These are phyloP conservation scores for Neoascia interrupta DNA, from an alignment of 2,888 invertebrate genomes.

Conservation along the genomic window DNA sequence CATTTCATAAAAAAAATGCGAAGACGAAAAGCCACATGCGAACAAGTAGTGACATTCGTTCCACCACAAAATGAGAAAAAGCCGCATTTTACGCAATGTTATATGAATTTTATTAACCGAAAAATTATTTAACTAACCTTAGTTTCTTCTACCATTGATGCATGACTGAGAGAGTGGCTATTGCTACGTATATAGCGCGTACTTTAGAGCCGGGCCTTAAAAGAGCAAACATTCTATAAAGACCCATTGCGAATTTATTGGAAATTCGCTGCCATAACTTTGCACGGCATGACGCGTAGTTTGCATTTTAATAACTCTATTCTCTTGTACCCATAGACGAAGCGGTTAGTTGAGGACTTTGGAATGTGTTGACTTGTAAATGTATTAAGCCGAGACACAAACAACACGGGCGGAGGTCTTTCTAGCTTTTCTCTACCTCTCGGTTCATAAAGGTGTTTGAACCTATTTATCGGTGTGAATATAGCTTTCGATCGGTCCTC, in stretches of 20 bases:
- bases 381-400: slow-evolving; percentile 18
- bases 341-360: slow-evolving; percentile 35
- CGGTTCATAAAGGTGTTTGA: slow-evolving; percentile 39
- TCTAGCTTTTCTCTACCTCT: background rate
- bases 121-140: slow-evolving; percentile 23
- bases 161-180: slow-evolving; percentile 1
- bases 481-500: slow-evolving; percentile 17
- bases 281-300: slow-evolving; percentile 4
- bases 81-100: too few species aligned
- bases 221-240: background rate
- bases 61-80: background rate
- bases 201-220: background rate
- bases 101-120: slow-evolving; percentile 34
- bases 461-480: slow-evolving; percentile 24
- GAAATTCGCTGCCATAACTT: slow-evolving; percentile 46
- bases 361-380: slow-evolving; percentile 46
- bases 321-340: background rate
- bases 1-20: too few species aligned
- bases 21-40: background rate
- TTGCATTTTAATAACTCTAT: slow-evolving; percentile 49
- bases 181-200: background rate
- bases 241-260: slow-evolving; percentile 31
- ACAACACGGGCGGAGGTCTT: too few species aligned
- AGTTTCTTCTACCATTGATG: slow-evolving; percentile 22
- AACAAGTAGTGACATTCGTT: background rate